Percentiles rank a stretch among this genome's conserved stretches.
Conservation (phyloP, 2,113 vertebrate genomes). For the Terrapene triunguis region DNA sequence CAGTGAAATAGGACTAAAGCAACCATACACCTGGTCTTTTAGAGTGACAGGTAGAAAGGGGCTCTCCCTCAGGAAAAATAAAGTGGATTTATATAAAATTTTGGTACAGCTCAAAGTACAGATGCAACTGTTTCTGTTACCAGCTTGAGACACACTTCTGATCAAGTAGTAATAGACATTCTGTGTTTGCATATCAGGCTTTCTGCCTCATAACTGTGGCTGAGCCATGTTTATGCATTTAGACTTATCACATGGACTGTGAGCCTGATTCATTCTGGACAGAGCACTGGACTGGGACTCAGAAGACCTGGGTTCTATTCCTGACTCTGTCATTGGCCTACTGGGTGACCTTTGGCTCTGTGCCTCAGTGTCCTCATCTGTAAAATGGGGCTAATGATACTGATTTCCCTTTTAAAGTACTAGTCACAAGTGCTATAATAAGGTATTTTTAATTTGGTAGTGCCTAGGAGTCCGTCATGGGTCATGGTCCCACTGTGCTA, state of each 20-base stretch:
- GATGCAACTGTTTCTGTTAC: neutral
- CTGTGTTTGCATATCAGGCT: neutral
- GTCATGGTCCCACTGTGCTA: neutral
- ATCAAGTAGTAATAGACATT: neutral
- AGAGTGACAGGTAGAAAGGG: neutral
- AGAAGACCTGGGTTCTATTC: neutral
- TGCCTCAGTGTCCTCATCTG: neutral
- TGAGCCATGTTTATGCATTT: neutral
- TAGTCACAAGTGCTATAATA: rapidly evolving
- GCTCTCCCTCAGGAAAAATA: neutral
- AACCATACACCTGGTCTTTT: neutral
- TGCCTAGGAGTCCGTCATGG: rapidly evolving
- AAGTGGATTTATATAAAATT: neutral
- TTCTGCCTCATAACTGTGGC: neutral
- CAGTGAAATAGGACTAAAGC: neutral
- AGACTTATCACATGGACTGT: neutral
- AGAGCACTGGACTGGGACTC: neutral
- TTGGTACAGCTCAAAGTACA: neutral
- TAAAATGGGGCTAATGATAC: neutral
- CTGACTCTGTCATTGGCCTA: neutral
- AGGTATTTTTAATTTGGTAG: rapidly evolving
- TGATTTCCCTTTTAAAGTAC: neutral
- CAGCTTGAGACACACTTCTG: neutral
- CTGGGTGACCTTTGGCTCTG: neutral
- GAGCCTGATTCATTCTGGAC: neutral